Conservation (phyloP, 2,797 vertebrate genomes). For the Gobionotothen gibberifrons region DNA sequence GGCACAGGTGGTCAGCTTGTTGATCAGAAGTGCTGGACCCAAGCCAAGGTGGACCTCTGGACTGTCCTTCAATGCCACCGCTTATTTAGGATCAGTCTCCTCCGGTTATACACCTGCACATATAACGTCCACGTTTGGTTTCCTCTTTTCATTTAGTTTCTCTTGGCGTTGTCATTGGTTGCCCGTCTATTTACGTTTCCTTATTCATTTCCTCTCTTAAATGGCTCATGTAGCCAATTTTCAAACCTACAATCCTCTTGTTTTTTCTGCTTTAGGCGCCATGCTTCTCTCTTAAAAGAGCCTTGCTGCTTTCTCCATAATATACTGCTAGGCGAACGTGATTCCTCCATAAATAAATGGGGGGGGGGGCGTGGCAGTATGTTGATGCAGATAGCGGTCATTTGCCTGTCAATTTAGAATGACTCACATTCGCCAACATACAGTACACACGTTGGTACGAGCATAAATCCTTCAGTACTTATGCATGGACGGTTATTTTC, state of each 20-base stretch:
- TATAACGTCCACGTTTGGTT: neutral
- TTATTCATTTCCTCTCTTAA: neutral
- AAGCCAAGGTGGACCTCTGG: slow-evolving; percentile 41
- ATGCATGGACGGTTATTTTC: too few relatives aligned
- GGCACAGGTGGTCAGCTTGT: slow-evolving; percentile 67
- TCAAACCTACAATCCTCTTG: too few relatives aligned
- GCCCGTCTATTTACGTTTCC: neutral
- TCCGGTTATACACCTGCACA: neutral
- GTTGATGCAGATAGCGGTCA: neutral
- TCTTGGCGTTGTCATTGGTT: neutral
- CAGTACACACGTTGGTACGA: neutral
- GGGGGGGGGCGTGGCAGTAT: neutral
- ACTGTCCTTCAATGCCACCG: slow-evolving; percentile 23
- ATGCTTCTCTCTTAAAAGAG: too few relatives aligned
- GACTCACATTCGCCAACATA: neutral
- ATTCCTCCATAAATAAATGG: neutral
- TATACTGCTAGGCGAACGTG: too few relatives aligned
- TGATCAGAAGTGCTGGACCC: slow-evolving; percentile 53
- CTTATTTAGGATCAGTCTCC: slow-evolving; percentile 4
- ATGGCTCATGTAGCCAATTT: too few relatives aligned
- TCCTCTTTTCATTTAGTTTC: neutral
- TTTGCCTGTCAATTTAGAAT: neutral
- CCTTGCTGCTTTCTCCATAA: too few relatives aligned
- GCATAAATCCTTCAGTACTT: too few relatives aligned
- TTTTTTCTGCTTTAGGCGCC: too few relatives aligned